Evolutionary conservation across 2,797 vertebrate genomes (phyloP).

Genomic region (Corythornis leucogaster): DNA sequence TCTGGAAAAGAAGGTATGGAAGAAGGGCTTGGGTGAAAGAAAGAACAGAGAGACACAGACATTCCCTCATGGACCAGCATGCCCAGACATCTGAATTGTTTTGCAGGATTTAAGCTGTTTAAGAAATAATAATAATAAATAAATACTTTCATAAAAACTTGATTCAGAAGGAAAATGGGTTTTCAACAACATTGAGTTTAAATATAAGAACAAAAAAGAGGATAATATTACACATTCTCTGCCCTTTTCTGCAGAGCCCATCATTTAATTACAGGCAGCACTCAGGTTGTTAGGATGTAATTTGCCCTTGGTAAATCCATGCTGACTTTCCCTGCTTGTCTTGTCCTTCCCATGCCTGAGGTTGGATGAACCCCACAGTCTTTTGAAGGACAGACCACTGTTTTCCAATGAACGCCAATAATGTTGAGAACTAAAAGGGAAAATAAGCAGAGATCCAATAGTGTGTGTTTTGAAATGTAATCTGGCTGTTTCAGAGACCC

Average conservation of each 20-base stretch:
- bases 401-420: neutral
- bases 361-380: neutral
- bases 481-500: neutral
- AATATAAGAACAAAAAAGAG: neutral
- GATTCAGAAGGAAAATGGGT: neutral
- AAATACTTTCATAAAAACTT: neutral
- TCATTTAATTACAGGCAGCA: neutral
- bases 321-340: neutral
- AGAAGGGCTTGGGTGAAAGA: neutral
- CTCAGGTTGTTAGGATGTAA: neutral
- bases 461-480: neutral
- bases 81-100: neutral
- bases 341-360: neutral
- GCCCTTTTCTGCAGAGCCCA: neutral
- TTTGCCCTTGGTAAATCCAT: neutral
- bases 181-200: neutral
- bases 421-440: neutral
- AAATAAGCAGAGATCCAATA: neutral
- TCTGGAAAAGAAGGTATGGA: neutral
- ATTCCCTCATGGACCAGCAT: neutral
- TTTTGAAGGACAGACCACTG: neutral
- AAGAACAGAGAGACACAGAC: neutral
- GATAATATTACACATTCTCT: neutral
- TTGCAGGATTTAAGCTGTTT: neutral
- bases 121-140: neutral